phyloP scores from a whole-genome alignment of 2,113 vertebrate genomes.

The Reinhardtius hippoglossoides region DNA sequence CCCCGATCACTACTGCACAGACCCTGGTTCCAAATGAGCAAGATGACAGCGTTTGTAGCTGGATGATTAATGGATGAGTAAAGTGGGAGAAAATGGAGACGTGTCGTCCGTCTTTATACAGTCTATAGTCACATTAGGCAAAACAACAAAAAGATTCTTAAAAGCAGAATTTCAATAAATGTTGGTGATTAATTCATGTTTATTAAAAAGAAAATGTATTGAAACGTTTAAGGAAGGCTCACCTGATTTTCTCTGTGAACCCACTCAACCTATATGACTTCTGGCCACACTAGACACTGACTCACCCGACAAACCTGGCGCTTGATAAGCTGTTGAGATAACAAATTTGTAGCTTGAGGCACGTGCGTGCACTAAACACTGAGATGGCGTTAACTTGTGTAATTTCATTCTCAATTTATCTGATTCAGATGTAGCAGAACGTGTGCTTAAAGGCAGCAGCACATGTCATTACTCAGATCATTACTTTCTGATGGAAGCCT shows the following conservation, averaged over 20 bases:
- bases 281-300: conserved; percentile 4
- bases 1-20: too few relatives aligned
- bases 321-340: conserved; percentile 28
- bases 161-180: too few relatives aligned
- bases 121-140: too few relatives aligned
- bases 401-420: conserved; percentile 55
- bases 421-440: conserved; percentile 48
- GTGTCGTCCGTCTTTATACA: too few relatives aligned
- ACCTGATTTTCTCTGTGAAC: conserved; percentile 1
- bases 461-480: conserved; percentile 62
- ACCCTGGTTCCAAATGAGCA: too few relatives aligned
- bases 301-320: conserved; percentile 7
- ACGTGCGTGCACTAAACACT: conserved; percentile 6
- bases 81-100: too few relatives aligned
- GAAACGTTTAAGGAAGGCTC: not conserved
- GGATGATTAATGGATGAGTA: too few relatives aligned
- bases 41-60: too few relatives aligned
- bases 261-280: not conserved
- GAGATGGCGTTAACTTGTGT: conserved; percentile 37
- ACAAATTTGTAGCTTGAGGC: conserved; percentile 19
- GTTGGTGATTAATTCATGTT: not conserved
- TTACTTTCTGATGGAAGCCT: conserved; percentile 47
- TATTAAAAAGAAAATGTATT: not conserved
- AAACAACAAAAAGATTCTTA: too few relatives aligned
- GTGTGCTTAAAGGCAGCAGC: conserved; percentile 40